phyloP scores from a whole-genome alignment of 1,140 invertebrate species.

The Mesaphorura yosii region DNA sequence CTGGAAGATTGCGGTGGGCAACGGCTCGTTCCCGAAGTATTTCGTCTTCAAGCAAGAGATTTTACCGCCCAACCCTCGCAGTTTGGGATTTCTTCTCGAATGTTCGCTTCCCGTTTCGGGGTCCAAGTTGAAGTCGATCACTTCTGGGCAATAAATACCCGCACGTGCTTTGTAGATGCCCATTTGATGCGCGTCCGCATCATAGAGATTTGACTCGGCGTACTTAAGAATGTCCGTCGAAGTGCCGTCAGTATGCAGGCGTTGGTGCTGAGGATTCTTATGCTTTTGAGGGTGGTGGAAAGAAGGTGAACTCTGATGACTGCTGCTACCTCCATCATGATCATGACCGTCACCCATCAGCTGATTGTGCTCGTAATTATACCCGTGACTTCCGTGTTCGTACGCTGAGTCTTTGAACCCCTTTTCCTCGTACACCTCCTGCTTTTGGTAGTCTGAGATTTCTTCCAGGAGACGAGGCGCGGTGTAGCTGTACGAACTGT shows the following conservation, averaged over 20 bases:
- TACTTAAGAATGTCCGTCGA: slow-evolving; percentile 22
- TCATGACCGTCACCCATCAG: not conserved
- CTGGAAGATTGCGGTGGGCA: slow-evolving; percentile 19
- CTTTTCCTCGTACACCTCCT: slow-evolving; percentile 29
- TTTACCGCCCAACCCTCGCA: slow-evolving; percentile 19
- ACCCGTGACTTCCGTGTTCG: slow-evolving; percentile 14
- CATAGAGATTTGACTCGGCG: slow-evolving; percentile 15
- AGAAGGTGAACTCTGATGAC: not conserved
- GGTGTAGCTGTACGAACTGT: not conserved
- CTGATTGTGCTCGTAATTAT: not conserved
- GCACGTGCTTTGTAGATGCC: slow-evolving; percentile 23
- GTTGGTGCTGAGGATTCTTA: not conserved
- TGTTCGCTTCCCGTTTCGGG: slow-evolving; percentile 13
- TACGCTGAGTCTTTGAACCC: slow-evolving; percentile 20
- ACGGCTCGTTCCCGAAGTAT: slow-evolving; percentile 21
- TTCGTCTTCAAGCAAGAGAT: slow-evolving; percentile 26
- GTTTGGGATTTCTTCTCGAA: slow-evolving; percentile 16
- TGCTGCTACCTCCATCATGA: not conserved
- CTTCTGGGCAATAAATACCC: slow-evolving; percentile 26
- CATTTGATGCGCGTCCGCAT: slow-evolving; percentile 16
- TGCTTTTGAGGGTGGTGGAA: not conserved
- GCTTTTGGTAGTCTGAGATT: slow-evolving; percentile 21
- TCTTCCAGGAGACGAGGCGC: slow-evolving; percentile 19
- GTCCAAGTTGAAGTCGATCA: slow-evolving; percentile 26
- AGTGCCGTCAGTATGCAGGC: slow-evolving; percentile 7